Percentiles rank a stretch among this genome's conserved stretches.
Evolutionary conservation across 2,888 invertebrate genomes (phyloP).

Genomic region (Penaeus monodon): DNA sequence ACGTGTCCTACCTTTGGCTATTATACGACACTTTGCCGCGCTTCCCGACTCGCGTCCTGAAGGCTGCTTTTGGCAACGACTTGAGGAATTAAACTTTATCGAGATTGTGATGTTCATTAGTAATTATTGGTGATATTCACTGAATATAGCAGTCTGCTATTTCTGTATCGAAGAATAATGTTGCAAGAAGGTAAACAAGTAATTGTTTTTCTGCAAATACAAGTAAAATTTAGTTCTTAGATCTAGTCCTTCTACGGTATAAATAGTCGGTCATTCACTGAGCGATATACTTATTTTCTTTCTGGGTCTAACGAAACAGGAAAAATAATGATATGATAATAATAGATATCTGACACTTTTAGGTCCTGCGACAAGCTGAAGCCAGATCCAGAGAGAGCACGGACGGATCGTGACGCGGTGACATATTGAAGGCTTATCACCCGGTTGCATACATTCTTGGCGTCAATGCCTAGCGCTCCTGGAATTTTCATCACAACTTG

Average conservation of each 20-base stretch:
- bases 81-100: neutral
- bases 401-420: slow-evolving; percentile 27
- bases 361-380: slow-evolving; percentile 1
- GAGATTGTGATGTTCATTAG: neutral
- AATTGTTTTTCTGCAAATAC: too few relatives aligned
- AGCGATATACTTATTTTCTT: neutral
- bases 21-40: slow-evolving; percentile 55
- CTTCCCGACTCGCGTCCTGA: slow-evolving; percentile 25
- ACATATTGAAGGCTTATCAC: slow-evolving; percentile 57
- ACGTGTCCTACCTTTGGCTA: slow-evolving; percentile 47
- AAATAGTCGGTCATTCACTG: too few relatives aligned
- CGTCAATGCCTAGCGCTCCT: slow-evolving; percentile 30
- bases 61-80: slow-evolving; percentile 10
- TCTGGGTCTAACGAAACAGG: neutral
- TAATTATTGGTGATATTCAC: neutral
- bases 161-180: too few relatives aligned
- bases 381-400: slow-evolving; percentile 3
- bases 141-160: too few relatives aligned
- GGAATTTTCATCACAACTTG: slow-evolving; percentile 52
- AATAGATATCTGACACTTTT: neutral
- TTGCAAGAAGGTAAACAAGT: too few relatives aligned
- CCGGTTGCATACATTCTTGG: slow-evolving; percentile 51
- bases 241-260: too few relatives aligned
- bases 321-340: neutral
- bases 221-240: too few relatives aligned